Evolutionary conservation across 1,140 invertebrate species (phyloP), one percentile per base, ranked within the genome.

Genomic region (Drosophila sucinea): DNA sequence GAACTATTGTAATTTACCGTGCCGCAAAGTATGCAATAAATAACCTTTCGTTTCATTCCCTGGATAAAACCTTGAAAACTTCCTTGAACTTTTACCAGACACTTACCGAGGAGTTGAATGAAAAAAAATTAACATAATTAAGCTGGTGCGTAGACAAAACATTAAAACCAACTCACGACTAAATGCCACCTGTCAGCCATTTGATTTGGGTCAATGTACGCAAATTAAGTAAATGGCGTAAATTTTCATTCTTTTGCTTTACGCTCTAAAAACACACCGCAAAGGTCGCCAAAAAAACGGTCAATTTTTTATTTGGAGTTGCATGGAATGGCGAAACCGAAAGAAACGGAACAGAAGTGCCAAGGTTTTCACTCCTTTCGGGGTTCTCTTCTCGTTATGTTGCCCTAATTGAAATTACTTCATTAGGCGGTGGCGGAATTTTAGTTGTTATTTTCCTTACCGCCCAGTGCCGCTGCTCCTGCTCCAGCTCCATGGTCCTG

Each of bases 371-470:
- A n/a, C 17, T n/a, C 55, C 11, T 32, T 57, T 32, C 27, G 55
- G 29, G 27, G 27, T 57, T 57, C 4, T 2, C 47, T 25, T 2
- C 47, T 25, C 44, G 44, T 51, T 51, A 51, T 51, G 44, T 51
- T 51, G 51, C 73, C 60, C 65, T 75, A 87, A 76, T 72, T 69
- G 70, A 84, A 87, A 85, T 85, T 82, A 87, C 82, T 85, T 87
- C 79, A 85, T 85, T 85, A 85, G 74, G 47, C 60, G 61, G 35
- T 63, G 64, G 70, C 40, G 51, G 38, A 67, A 60, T 78, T 61
- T 47, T 44, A 63, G 60, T 58, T 62, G 47, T 47, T 62, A 54
- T 76, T 64, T 70, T 60, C 7, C 33, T 32, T 51, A 51, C 44
- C 44, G 44, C 41, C n/a, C 44, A 10, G 35, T 38, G 10, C 35